Evolutionary conservation across 2,113 vertebrate genomes (phyloP), one percentile per base, ranked within the genome.

Genomic region (Neodontobutis hainanensis): DNA sequence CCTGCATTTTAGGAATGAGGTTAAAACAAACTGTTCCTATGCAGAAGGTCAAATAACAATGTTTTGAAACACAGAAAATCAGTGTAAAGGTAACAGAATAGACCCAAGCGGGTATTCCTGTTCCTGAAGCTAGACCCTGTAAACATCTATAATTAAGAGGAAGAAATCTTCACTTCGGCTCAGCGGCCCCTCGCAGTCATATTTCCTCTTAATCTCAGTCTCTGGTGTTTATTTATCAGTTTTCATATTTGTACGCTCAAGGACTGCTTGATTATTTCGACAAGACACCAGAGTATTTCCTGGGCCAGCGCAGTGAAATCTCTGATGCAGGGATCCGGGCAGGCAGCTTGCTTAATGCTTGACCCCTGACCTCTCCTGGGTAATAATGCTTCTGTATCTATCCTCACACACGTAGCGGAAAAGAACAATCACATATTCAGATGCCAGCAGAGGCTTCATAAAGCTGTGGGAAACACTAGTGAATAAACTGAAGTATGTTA

Each of bases 41-140:
- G 85, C 70, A 88, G 90, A 93, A 94, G 93, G 93, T 92, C 92
- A 90, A 92, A 90, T 90, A 92, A 90, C 91, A 91, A 55, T 85
- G 88, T 91, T 88, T 85, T 72, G 70, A 90, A 90, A 87, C 75
- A 2, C 68, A 71, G 32, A 86, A 89, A 81, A 83, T 50, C 57
- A 82, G 88, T 90, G 80, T 75, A 91, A 93, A 92, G 88, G 90
- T 87, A 86, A 89, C 57, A 43, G 75, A 63, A 9, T 70, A 42
- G 16, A 52, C 61, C 69, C 82, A 80, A 85, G 67, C 56, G 81
- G 77, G 78, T 68, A 81, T 86, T 89, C 78, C 73, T 85, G 74
- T 84, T 84, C 83, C 82, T 63, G 80, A 70, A 73, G 52, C 70
- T 57, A 65, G 68, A 62, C 68, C 61, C 59, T 32, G 70, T 72